A percentile compares a stretch with the other conserved stretches of the same genome.
phyloP scores from a whole-genome alignment of 2,113 vertebrate species.

The Grammomys dolichurus region DNA sequence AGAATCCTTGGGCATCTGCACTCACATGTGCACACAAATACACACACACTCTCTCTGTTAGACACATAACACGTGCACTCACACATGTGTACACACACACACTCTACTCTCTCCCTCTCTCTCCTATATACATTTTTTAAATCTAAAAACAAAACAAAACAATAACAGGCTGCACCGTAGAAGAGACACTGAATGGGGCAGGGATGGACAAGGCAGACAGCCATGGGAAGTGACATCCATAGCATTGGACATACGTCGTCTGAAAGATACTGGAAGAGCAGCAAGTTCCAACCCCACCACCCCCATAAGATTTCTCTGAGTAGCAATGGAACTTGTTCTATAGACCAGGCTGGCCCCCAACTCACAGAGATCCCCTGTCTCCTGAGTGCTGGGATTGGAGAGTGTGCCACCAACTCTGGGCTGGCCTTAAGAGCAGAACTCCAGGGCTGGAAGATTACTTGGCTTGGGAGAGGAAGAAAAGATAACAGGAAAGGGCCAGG shows the following conservation, averaged over 20 bases:
- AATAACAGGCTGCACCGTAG: not conserved
- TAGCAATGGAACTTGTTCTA: not conserved
- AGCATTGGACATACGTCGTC: not conserved
- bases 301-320: not conserved
- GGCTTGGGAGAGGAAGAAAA: not conserved
- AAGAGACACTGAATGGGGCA: not conserved
- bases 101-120: not conserved
- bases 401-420: not conserved
- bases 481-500: not conserved
- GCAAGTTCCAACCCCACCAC: not conserved
- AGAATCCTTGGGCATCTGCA: not conserved
- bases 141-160: not conserved
- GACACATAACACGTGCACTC: not conserved
- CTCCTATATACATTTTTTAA: not conserved
- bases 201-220: too few species aligned
- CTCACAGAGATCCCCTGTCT: not conserved
- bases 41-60: not conserved
- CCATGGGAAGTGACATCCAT: too few species aligned
- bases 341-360: not conserved
- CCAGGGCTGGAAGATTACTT: not conserved
- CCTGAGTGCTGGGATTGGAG: too few species aligned
- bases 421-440: not conserved
- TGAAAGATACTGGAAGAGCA: not conserved
- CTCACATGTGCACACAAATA: not conserved
- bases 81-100: not conserved